phyloP scores from a whole-genome alignment of 2,888 invertebrate genomes.

The Nephrocerus scutellatus region DNA sequence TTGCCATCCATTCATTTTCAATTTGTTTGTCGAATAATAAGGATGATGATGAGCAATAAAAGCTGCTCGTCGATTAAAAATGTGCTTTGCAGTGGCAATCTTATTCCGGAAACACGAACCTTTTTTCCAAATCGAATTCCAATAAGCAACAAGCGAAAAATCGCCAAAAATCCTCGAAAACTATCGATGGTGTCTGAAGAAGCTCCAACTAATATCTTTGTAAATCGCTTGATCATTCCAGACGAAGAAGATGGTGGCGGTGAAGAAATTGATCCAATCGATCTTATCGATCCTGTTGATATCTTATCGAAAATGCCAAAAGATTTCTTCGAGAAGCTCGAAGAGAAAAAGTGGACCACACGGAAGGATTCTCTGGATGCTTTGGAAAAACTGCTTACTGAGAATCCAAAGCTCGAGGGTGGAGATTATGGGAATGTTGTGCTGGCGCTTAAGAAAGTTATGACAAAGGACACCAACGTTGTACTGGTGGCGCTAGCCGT shows the following conservation, averaged over 20 bases:
- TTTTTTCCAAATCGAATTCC: too few species aligned
- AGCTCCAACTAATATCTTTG: too few species aligned
- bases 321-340: slow-evolving; percentile 90
- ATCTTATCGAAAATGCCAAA: slow-evolving; percentile 87
- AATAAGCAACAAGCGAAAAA: too few species aligned
- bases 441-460: slow-evolving; percentile 77
- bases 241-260: slow-evolving; percentile 47
- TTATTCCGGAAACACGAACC: too few species aligned
- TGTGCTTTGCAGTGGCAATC: too few species aligned
- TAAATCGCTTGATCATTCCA: slow-evolving; percentile 31
- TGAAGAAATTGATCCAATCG: slow-evolving; percentile 79
- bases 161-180: too few species aligned
- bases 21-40: too few species aligned
- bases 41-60: too few species aligned
- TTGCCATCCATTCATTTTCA: too few species aligned
- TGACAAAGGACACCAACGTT: slow-evolving; percentile 93
- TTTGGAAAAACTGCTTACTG: slow-evolving; percentile 64
- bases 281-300: slow-evolving; percentile 85
- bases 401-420: slow-evolving; percentile 77
- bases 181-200: too few species aligned
- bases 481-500: slow-evolving; percentile 82
- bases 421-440: slow-evolving; percentile 92
- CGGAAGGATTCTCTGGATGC: slow-evolving; percentile 85
- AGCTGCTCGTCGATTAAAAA: too few species aligned
- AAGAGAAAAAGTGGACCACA: slow-evolving; percentile 96